A percentile compares a stretch with the other conserved stretches of the same genome.
Evolutionary conservation across 1,140 invertebrate genomes (phyloP).

Genomic region (Anoplolepis gracilipes): DNA sequence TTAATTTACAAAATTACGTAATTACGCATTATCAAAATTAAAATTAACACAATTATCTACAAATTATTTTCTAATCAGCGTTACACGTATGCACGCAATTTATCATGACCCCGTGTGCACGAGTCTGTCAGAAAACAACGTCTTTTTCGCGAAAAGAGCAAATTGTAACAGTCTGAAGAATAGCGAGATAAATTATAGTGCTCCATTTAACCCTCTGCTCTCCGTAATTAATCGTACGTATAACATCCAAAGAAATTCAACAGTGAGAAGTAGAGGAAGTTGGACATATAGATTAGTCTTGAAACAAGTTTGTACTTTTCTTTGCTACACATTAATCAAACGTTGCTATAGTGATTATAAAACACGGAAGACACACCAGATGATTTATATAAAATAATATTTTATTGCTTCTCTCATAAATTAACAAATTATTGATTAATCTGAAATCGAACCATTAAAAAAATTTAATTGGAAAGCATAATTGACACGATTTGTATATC

Average conservation of each 20-base stretch:
- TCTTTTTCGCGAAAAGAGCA: constrained; percentile 29
- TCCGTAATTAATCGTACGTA: constrained; percentile 52
- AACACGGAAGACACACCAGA: not conserved
- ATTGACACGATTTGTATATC: not conserved
- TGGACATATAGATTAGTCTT: constrained; percentile 21
- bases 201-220: constrained; percentile 31
- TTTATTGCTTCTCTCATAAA: not conserved
- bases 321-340: constrained; percentile 24
- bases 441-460: not conserved
- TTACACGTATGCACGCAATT: constrained; percentile 16
- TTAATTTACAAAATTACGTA: not conserved
- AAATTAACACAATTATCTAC: not conserved
- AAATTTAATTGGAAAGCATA: not conserved
- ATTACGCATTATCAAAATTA: not conserved
- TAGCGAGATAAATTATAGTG: constrained; percentile 45
- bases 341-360: constrained; percentile 4
- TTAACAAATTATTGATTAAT: not conserved
- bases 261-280: constrained; percentile 28
- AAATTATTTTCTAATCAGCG: not conserved
- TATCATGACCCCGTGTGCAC: not conserved
- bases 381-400: not conserved
- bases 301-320: constrained; percentile 23
- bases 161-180: constrained; percentile 49
- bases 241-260: constrained; percentile 51
- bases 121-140: constrained; percentile 22